Evolutionary conservation across 2,888 invertebrate genomes (phyloP).

Genomic region (Ichneumoninae sp.): DNA sequence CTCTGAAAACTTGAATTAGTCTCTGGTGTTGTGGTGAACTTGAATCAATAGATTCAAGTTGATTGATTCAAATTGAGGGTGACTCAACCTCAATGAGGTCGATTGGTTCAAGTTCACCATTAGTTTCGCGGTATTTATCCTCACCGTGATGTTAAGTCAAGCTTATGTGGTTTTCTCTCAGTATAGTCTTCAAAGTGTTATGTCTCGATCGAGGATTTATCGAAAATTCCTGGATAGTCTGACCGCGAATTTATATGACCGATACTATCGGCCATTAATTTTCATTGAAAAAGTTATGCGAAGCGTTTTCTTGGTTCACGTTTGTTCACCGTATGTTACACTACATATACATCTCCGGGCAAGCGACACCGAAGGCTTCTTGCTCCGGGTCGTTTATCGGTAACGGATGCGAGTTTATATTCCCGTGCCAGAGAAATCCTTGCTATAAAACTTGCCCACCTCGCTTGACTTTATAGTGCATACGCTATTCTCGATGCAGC

Average conservation of each 20-base stretch:
- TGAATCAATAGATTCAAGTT: too few relatives aligned
- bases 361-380: conserved; percentile 32
- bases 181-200: neutral
- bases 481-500: conserved; percentile 45
- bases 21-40: too few relatives aligned
- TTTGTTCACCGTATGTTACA: neutral
- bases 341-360: neutral
- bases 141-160: too few relatives aligned
- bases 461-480: conserved; percentile 47
- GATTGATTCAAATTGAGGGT: too few relatives aligned
- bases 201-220: neutral
- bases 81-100: too few relatives aligned
- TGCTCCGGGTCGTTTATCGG: conserved; percentile 46
- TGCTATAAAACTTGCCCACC: conserved; percentile 51
- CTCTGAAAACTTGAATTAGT: too few relatives aligned
- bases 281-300: conserved; percentile 11
- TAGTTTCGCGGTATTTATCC: too few relatives aligned
- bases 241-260: neutral
- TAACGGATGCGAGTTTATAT: conserved; percentile 52
- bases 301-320: conserved; percentile 2
- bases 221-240: neutral
- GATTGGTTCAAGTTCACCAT: too few relatives aligned
- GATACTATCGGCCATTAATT: neutral
- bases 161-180: too few relatives aligned
- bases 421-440: conserved; percentile 40